phyloP scores from a whole-genome alignment of 2,113 vertebrate genomes.

The Azemiops feae region DNA sequence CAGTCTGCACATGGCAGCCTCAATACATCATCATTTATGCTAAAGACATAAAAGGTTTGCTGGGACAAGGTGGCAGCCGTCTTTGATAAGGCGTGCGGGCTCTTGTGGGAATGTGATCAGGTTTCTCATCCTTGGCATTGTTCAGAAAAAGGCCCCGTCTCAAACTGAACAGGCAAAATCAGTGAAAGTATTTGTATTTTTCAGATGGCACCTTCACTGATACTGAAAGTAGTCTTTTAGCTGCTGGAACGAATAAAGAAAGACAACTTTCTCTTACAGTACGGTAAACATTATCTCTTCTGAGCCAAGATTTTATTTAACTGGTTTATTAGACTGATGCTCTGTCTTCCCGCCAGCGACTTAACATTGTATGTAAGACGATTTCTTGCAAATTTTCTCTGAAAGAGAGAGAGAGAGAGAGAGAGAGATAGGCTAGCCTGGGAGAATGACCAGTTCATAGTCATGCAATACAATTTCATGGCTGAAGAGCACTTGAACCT shows the following conservation, averaged over 20 bases:
- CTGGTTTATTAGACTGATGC: not conserved
- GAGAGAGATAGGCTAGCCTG: not conserved
- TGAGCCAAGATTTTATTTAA: not conserved
- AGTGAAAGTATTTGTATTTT: not conserved
- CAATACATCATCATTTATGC: not conserved
- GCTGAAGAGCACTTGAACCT: not conserved
- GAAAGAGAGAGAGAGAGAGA: not conserved
- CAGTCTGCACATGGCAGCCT: not conserved
- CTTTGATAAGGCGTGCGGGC: no score
- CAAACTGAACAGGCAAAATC: not conserved
- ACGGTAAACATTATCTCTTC: not conserved
- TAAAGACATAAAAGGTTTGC: not conserved
- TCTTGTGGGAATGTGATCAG: no score
- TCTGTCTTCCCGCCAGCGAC: not conserved
- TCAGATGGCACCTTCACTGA: not conserved
- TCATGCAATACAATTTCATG: not conserved
- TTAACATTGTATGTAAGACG: not conserved
- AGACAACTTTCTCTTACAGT: not conserved
- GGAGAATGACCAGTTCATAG: not conserved
- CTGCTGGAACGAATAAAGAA: not conserved
- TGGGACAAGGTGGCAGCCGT: not conserved
- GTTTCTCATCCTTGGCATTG: not conserved
- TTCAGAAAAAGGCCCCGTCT: not conserved
- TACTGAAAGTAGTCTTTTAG: not conserved
- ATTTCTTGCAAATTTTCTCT: not conserved